phyloP scores from a whole-genome alignment of 2,888 invertebrate genomes.

The Syrphus vitripennis region DNA sequence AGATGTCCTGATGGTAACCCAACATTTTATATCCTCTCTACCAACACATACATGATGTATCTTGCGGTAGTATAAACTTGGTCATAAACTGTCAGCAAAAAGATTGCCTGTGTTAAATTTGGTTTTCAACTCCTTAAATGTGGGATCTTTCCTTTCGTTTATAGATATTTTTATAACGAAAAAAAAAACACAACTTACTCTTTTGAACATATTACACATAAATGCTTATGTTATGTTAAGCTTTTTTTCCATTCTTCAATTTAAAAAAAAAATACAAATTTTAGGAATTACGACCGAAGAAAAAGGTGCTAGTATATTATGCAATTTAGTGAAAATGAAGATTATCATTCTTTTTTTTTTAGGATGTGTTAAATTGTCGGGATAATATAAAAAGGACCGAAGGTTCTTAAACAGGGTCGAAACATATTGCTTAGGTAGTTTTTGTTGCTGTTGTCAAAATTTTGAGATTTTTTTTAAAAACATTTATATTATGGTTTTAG shows the following conservation, averaged over 20 bases:
- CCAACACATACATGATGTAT: not conserved
- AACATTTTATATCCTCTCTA: not conserved
- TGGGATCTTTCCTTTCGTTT: not conserved
- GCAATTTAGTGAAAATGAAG: slow-evolving; percentile 8
- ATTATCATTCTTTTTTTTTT: not conserved
- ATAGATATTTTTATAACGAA: not conserved
- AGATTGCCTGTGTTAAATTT: not conserved
- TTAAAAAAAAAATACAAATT: not conserved
- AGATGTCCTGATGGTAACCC: not conserved
- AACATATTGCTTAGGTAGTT: not conserved
- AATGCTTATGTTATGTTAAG: not conserved
- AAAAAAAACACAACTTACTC: not conserved
- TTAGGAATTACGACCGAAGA: not conserved
- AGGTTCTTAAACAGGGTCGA: not conserved
- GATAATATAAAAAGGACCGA: not conserved
- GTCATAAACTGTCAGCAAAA: not conserved
- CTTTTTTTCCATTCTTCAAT: not conserved
- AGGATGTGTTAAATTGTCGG: not conserved
- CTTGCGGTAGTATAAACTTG: not conserved
- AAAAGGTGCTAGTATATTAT: not conserved
- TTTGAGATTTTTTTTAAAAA: not conserved
- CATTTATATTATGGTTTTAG: not conserved
- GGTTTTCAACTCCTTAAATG: not conserved
- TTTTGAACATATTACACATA: not conserved
- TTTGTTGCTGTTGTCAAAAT: not conserved